A percentile compares a stretch with the other conserved stretches of the same genome.
Evolutionary conservation across 2,113 vertebrate genomes (phyloP).

Genomic region (Petromus typicus): DNA sequence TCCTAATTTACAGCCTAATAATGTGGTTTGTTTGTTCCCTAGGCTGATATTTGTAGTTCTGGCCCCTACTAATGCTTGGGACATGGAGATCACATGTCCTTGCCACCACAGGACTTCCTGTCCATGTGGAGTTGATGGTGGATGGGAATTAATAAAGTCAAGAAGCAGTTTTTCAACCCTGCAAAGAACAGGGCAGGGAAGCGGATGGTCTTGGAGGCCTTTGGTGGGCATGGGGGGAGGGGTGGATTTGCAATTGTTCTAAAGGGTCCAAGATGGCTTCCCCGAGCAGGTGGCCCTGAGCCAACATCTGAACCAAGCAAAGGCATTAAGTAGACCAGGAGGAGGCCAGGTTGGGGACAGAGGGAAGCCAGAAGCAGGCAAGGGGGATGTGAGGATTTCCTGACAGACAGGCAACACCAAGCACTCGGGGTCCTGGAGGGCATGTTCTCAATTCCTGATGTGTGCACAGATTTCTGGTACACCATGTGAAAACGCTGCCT

Average conservation of each 20-base stretch:
- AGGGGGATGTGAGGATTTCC: accelerated
- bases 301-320: background rate
- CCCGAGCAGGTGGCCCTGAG: background rate
- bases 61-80: background rate
- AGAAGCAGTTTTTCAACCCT: background rate
- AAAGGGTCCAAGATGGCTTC: background rate
- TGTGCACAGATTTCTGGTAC: accelerated
- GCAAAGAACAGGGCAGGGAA: background rate
- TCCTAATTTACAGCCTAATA: accelerated
- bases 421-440: background rate
- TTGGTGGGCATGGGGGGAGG: accelerated
- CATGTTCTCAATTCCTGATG: background rate
- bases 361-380: background rate
- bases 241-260: background rate
- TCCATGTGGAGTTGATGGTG: accelerated
- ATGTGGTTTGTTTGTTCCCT: background rate
- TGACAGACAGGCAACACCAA: background rate
- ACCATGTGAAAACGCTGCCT: background rate
- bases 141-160: background rate
- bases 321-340: too few species aligned
- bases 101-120: background rate
- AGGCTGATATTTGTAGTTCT: background rate
- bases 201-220: accelerated
- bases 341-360: too few species aligned
- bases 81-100: accelerated